Percentiles rank a stretch among this genome's conserved stretches.
phyloP scores from a whole-genome alignment of 1,140 invertebrate genomes.

The Drosophila melanica region DNA sequence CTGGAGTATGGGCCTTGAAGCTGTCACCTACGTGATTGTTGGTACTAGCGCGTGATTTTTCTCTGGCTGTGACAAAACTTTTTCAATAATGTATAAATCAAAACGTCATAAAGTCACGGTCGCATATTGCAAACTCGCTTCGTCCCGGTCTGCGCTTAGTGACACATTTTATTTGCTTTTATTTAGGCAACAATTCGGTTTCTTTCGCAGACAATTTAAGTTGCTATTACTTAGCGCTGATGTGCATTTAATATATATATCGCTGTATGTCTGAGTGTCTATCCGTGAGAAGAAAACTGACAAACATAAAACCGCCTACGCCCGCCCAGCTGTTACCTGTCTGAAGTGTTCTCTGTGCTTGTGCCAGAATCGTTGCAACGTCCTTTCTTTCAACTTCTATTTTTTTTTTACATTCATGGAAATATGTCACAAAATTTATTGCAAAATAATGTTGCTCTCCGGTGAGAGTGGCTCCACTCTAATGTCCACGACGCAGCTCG shows the following conservation, averaged over 20 bases:
- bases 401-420: constrained; percentile 70
- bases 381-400: constrained; percentile 44
- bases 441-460: constrained; percentile 77
- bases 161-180: constrained; percentile 45
- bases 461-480: constrained; percentile 30
- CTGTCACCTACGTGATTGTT: constrained; percentile 65
- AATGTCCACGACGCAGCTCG: constrained; percentile 42
- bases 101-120: constrained; percentile 80
- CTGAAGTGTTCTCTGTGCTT: constrained; percentile 42
- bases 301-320: constrained; percentile 33
- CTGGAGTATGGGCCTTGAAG: constrained; percentile 18
- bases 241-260: constrained; percentile 74
- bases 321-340: constrained; percentile 74
- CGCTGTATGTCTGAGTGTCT: constrained; percentile 18
- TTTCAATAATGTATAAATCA: constrained; percentile 84
- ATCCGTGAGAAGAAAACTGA: constrained; percentile 25
- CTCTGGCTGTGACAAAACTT: constrained; percentile 65
- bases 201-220: constrained; percentile 73
- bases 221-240: constrained; percentile 61
- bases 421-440: constrained; percentile 83
- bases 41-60: constrained; percentile 61
- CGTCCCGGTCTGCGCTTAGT: constrained; percentile 3
- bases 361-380: constrained; percentile 28
- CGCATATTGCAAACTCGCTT: constrained; percentile 55
- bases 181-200: constrained; percentile 41